Conservation (phyloP, 1,140 invertebrate species). For the Magallana gigas region DNA sequence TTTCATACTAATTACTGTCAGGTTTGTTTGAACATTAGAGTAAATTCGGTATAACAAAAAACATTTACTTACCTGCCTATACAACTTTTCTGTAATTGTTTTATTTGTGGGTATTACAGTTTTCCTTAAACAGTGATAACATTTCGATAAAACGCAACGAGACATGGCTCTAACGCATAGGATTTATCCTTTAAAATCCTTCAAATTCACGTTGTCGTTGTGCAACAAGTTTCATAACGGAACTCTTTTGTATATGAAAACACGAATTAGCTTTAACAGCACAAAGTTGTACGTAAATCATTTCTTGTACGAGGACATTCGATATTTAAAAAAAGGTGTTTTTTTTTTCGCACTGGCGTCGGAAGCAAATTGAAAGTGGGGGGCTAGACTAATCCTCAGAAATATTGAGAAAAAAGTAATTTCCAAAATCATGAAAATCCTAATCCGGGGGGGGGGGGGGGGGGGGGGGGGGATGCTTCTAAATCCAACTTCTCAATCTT, state of each 20-base stretch:
- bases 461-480: too few relatives aligned
- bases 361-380: too few relatives aligned
- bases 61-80: background rate
- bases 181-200: constrained; percentile 13
- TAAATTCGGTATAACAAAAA: background rate
- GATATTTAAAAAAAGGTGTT: too few relatives aligned
- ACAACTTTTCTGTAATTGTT: background rate
- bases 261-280: background rate
- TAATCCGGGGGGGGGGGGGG: too few relatives aligned
- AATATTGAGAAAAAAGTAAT: too few relatives aligned
- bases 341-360: too few relatives aligned
- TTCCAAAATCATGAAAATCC: too few relatives aligned
- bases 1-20: too few relatives aligned
- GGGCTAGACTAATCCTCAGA: too few relatives aligned
- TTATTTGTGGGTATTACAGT: background rate
- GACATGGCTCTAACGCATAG: background rate
- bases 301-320: too few relatives aligned
- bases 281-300: too few relatives aligned
- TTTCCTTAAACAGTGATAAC: constrained; percentile 24
- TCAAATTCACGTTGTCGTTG: background rate
- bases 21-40: background rate
- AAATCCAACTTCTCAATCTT: too few relatives aligned
- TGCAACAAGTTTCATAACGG: constrained; percentile 25
- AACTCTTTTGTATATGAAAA: background rate
- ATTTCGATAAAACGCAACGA: constrained; percentile 18